Evolutionary conservation across 2,113 vertebrate genomes (phyloP).

Genomic region (Isurus oxyrinchus): DNA sequence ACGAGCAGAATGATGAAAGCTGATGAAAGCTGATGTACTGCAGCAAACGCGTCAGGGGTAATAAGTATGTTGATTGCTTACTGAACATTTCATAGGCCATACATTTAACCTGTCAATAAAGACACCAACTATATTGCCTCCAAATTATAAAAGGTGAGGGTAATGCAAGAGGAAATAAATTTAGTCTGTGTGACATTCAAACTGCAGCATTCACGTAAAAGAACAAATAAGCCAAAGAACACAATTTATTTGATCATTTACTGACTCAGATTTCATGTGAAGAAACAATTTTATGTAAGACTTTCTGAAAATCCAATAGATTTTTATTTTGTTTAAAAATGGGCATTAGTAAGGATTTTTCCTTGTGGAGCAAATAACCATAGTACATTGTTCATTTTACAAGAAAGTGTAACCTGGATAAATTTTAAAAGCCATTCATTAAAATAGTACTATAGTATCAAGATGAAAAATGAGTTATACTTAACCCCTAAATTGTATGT

Average conservation of each 20-base stretch:
- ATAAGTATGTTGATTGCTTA: constrained; percentile 32
- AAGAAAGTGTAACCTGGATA: background rate
- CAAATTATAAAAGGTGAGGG: background rate
- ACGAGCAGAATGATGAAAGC: background rate
- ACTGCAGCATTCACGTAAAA: background rate
- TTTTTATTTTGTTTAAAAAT: background rate
- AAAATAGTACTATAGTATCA: background rate
- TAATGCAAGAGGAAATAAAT: background rate
- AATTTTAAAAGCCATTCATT: background rate
- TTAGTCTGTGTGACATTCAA: background rate
- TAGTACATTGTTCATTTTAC: background rate
- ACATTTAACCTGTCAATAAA: constrained; percentile 27
- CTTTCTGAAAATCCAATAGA: background rate
- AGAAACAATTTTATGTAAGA: background rate
- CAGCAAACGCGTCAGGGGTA: constrained; percentile 2
- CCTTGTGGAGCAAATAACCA: background rate
- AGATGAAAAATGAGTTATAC: background rate
- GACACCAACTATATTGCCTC: constrained; percentile 13
- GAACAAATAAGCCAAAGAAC: background rate
- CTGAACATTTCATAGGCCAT: constrained; percentile 30
- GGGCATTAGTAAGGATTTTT: background rate
- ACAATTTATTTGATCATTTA: background rate
- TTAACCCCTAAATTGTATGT: background rate
- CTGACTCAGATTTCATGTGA: background rate
- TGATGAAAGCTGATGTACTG: constrained; percentile 35